Evolutionary conservation across 1,140 invertebrate genomes (phyloP).

Genomic region (Pomacea maculata): DNA sequence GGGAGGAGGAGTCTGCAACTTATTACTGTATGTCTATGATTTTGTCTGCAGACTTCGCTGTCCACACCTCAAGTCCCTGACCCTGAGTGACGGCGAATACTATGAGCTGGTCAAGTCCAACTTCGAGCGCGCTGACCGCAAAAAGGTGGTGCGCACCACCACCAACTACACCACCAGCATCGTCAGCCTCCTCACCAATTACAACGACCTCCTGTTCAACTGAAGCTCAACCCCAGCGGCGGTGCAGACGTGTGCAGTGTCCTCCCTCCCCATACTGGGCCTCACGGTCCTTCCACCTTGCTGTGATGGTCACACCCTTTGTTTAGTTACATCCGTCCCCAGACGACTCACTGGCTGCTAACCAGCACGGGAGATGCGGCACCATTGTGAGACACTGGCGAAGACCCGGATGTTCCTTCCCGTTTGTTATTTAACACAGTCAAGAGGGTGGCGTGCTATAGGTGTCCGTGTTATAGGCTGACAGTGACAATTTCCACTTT

Average conservation of each 20-base stretch:
- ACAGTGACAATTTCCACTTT: no score
- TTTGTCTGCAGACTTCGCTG: conserved; percentile 66
- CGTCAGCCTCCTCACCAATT: conserved; percentile 90
- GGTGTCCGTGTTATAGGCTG: no score
- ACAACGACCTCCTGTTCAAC: conserved; percentile 90
- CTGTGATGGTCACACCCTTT: neutral
- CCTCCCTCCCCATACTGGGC: neutral
- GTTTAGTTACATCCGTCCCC: neutral
- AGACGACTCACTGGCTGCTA: no score
- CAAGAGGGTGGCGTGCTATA: no score
- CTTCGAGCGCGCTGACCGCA: conserved; percentile 96
- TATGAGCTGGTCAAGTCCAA: conserved; percentile 99
- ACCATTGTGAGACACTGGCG: no score
- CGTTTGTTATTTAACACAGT: no score
- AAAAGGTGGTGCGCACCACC: conserved; percentile 93
- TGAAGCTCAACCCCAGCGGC: conserved; percentile 26
- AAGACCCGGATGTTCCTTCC: no score
- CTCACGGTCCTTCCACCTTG: no score
- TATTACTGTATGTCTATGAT: conserved; percentile 29
- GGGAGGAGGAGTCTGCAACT: neutral
- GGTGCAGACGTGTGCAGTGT: neutral
- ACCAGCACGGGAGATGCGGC: no score
- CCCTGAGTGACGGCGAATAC: conserved; percentile 94
- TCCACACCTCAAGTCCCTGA: conserved; percentile 67
- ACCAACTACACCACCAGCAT: conserved; percentile 83